Conservation (phyloP, 2,113 vertebrate species). For the Crotalus horridus region DNA sequence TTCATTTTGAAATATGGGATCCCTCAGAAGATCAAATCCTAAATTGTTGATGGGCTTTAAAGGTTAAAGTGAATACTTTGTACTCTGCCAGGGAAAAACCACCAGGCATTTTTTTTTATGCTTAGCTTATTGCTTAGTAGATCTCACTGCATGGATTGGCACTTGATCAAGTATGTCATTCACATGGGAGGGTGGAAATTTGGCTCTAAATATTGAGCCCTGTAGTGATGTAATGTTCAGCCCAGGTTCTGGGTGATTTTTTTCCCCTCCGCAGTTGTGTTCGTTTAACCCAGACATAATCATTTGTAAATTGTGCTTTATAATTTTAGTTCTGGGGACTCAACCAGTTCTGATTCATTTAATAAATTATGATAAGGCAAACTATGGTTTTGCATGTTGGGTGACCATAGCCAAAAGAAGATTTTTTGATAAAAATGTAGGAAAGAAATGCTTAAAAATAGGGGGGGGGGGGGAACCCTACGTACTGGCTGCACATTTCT, state of each 20-base stretch:
- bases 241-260: background rate
- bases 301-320: background rate
- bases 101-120: background rate
- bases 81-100: background rate
- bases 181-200: background rate
- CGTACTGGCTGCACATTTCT: background rate
- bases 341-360: background rate
- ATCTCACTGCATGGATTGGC: background rate
- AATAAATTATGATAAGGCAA: background rate
- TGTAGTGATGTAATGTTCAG: background rate
- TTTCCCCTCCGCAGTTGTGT: background rate
- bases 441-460: background rate
- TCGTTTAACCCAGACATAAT: background rate
- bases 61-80: background rate
- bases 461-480: background rate
- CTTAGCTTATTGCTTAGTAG: background rate
- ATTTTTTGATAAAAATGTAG: background rate
- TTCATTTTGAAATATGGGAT: background rate
- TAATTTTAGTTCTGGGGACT: background rate
- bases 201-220: background rate
- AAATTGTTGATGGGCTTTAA: background rate
- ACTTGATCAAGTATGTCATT: background rate
- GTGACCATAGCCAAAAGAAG: background rate
- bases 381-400: background rate
- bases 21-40: background rate